Conservation (phyloP, 2,888 invertebrate species). For the Cheilosia vulpina region DNA sequence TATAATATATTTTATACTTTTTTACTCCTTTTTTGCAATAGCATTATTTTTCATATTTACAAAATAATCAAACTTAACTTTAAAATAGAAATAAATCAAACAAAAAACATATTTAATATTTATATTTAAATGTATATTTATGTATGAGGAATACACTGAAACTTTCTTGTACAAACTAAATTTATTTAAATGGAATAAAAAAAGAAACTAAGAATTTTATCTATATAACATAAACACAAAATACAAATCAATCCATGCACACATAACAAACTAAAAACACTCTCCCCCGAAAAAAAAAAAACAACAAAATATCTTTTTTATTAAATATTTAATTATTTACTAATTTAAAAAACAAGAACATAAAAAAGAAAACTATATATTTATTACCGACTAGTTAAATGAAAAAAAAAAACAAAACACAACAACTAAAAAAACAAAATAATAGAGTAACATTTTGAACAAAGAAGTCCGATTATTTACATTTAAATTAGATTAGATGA, state of each 20-base stretch:
- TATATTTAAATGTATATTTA: constrained; percentile 63
- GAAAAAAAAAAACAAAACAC: constrained; percentile 30
- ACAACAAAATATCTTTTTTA: constrained; percentile 28
- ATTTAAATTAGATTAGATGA: constrained; percentile 68
- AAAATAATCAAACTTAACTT: constrained; percentile 54
- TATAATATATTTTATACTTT: constrained; percentile 72
- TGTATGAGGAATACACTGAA: constrained; percentile 57
- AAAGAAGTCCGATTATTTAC: constrained; percentile 71
- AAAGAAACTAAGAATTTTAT: constrained; percentile 30
- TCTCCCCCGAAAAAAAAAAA: constrained; percentile 17
- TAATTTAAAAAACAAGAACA: constrained; percentile 27
- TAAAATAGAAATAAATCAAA: constrained; percentile 33
- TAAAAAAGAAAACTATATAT: constrained; percentile 45
- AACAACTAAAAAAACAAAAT: constrained; percentile 33
- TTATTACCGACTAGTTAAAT: constrained; percentile 55
- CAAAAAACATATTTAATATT: constrained; percentile 46
- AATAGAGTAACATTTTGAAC: constrained; percentile 63
- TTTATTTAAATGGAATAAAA: constrained; percentile 47
- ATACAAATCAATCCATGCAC: constrained; percentile 34
- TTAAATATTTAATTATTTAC: constrained; percentile 59
- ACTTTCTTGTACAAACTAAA: constrained; percentile 69
- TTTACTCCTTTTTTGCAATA: constrained; percentile 69
- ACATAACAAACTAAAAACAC: constrained; percentile 40
- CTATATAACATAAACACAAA: constrained; percentile 34
- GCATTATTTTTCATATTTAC: constrained; percentile 62